Conservation (phyloP, 1,140 invertebrate genomes). For the Caerostris darwini region DNA sequence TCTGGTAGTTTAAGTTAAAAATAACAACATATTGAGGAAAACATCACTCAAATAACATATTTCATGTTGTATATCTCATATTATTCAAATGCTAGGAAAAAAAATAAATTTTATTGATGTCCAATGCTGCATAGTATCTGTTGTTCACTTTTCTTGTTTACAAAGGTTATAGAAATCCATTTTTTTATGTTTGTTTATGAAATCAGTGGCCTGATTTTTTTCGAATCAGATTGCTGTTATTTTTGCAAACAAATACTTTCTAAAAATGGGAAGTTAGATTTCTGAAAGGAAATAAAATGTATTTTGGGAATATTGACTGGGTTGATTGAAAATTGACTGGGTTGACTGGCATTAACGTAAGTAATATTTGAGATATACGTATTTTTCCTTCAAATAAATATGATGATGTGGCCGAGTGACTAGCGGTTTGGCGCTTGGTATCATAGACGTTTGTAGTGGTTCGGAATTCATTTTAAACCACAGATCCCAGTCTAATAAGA, state of each 20-base stretch:
- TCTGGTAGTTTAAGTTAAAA: neutral
- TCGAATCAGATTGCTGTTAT: neutral
- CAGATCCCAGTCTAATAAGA: too few species aligned
- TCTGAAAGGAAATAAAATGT: neutral
- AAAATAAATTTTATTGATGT: conserved; percentile 5
- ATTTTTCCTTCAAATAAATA: too few species aligned
- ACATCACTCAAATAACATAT: neutral
- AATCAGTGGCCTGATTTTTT: neutral
- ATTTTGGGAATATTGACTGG: neutral
- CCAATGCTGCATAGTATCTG: neutral
- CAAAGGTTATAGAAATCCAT: neutral
- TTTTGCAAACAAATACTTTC: neutral
- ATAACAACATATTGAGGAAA: neutral
- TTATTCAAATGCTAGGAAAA: conserved; percentile 24
- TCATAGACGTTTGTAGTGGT: too few species aligned
- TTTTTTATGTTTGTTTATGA: neutral
- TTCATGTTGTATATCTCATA: neutral
- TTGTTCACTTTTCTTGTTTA: neutral
- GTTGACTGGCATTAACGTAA: too few species aligned
- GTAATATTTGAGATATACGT: too few species aligned
- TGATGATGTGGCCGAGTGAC: too few species aligned
- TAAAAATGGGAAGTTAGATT: neutral
- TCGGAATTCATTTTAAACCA: too few species aligned
- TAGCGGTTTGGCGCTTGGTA: too few species aligned
- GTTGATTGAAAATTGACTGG: too few species aligned